These are phyloP conservation scores for Desmodus rotundus DNA, from an alignment of 2,113 vertebrate genomes.

Conservation along the genomic window DNA sequence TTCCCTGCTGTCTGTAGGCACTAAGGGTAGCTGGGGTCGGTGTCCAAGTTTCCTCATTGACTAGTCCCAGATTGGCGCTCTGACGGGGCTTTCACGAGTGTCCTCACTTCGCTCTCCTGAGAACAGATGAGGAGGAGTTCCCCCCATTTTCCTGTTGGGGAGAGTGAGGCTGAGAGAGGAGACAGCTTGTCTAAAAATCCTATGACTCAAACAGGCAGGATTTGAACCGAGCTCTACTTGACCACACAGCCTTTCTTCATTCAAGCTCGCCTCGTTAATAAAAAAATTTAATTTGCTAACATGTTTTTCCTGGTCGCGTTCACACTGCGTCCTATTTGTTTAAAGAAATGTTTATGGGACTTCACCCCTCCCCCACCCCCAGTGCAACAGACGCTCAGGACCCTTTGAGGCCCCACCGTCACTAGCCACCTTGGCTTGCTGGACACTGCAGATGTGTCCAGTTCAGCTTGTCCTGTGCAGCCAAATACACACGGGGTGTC, in stretches of 20 bases:
- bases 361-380: too few species aligned
- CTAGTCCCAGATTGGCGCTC: background rate
- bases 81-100: background rate
- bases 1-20: background rate
- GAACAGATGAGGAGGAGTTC: background rate
- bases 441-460: background rate
- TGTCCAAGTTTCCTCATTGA: background rate
- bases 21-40: fast-evolving
- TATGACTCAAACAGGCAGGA: background rate
- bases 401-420: background rate
- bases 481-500: background rate
- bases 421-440: fast-evolving
- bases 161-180: background rate
- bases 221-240: background rate
- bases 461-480: background rate
- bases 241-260: background rate
- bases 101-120: background rate
- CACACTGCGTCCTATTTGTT: background rate
- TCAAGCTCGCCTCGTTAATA: background rate
- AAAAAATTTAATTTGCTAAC: background rate
- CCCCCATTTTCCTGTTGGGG: background rate
- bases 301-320: background rate
- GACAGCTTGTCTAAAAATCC: background rate
- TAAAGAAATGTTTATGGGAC: background rate
- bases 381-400: background rate